These are phyloP conservation scores for Siderastrea radians DNA, from an alignment of 92 coral and sea anemone genomes.

Conservation along the genomic window DNA sequence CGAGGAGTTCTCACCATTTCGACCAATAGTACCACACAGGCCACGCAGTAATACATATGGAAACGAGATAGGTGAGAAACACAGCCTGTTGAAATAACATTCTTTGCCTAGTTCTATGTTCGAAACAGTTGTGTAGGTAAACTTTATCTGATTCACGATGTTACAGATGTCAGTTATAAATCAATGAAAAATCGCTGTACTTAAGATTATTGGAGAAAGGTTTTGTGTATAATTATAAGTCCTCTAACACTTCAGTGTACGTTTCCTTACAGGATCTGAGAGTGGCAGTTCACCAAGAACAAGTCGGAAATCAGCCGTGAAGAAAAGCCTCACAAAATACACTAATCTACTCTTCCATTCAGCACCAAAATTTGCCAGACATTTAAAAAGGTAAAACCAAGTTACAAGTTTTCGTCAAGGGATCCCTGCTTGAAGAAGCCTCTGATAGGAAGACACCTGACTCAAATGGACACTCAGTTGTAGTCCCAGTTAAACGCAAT, in stretches of 20 bases:
- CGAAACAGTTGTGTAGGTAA: too few relatives aligned
- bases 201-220: background rate
- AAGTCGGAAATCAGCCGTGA: conserved; percentile 86
- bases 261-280: conserved; percentile 58
- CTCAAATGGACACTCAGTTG: too few relatives aligned
- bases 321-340: conserved; percentile 94
- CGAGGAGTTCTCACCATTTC: conserved; percentile 81
- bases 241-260: background rate
- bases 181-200: too few relatives aligned
- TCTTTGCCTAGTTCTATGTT: background rate
- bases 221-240: background rate
- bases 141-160: too few relatives aligned
- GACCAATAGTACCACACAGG: conserved; percentile 55
- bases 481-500: too few relatives aligned
- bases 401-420: too few relatives aligned
- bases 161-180: too few relatives aligned
- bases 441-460: too few relatives aligned
- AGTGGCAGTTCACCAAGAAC: conserved; percentile 78
- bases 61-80: conserved; percentile 58
- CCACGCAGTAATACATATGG: conserved; percentile 78
- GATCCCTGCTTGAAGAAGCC: too few relatives aligned
- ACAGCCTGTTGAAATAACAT: background rate
- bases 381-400: conserved; percentile 80
- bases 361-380: conserved; percentile 93
- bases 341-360: conserved; percentile 94